Evolutionary conservation across 1,140 invertebrate species (phyloP).

Genomic region (Pseudachorutes palmiensis): DNA sequence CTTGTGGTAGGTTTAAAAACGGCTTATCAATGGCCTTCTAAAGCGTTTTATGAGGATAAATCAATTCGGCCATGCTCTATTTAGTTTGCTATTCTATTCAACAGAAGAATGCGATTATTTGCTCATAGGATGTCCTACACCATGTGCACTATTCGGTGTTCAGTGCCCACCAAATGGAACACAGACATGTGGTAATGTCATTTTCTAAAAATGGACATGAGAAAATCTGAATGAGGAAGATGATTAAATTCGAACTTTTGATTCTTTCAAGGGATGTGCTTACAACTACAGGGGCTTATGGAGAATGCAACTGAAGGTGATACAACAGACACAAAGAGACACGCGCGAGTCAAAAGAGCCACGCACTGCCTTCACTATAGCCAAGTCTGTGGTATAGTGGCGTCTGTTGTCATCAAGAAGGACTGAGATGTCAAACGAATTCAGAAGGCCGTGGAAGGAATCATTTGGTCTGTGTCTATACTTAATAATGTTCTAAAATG

Average conservation of each 20-base stretch:
- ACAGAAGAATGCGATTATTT: constrained; percentile 7
- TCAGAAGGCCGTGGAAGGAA: not conserved
- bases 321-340: no score
- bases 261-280: no score
- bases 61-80: no score
- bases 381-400: not conserved
- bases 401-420: not conserved
- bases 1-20: no score
- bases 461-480: not conserved
- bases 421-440: not conserved
- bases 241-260: no score
- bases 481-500: no score
- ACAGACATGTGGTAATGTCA: not conserved
- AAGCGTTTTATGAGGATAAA: no score
- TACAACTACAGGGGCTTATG: no score
- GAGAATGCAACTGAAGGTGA: no score
- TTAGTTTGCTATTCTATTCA: not conserved
- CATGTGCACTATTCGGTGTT: not conserved
- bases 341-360: not conserved
- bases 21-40: no score
- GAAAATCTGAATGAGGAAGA: no score
- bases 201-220: not conserved
- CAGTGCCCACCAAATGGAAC: not conserved
- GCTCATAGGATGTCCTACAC: not conserved
- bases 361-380: not conserved